phyloP scores from a whole-genome alignment of 2,797 vertebrate genomes.

The Chloroceryle amazona region DNA sequence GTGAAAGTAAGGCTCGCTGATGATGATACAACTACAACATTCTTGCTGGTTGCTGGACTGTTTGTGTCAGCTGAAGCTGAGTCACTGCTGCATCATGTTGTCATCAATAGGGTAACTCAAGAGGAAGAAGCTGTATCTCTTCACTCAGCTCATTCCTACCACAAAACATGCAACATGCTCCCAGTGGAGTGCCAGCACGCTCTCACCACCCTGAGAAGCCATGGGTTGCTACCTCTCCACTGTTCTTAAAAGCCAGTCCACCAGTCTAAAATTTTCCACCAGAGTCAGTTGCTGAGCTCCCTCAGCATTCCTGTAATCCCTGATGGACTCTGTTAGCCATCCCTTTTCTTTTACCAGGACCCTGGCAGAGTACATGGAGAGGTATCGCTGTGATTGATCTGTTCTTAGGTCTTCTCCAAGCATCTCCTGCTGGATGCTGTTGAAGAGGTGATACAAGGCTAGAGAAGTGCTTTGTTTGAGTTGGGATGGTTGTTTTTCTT shows the following conservation, averaged over 20 bases:
- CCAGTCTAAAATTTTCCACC: background rate
- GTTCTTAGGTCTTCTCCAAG: background rate
- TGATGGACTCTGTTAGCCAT: background rate
- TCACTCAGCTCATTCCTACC: background rate
- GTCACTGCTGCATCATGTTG: background rate
- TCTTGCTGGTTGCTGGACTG: background rate
- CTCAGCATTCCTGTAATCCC: background rate
- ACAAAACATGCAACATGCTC: rapidly evolving
- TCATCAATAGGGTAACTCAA: background rate
- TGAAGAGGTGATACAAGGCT: background rate
- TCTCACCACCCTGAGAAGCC: background rate
- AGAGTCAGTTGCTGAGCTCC: background rate
- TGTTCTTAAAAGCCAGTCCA: background rate
- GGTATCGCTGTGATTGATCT: background rate
- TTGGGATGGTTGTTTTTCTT: background rate
- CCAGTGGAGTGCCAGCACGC: background rate
- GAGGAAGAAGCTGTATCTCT: background rate
- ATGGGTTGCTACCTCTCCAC: background rate
- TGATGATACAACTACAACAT: background rate
- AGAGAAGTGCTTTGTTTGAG: background rate
- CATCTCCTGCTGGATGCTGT: background rate
- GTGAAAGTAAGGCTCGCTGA: background rate
- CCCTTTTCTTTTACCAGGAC: background rate
- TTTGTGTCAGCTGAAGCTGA: constrained; percentile 8
- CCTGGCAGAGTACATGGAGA: rapidly evolving